Percentiles rank a stretch among this genome's conserved stretches.
Conservation (phyloP, 2,888 invertebrate genomes). For the Agriopis aurantiaria region DNA sequence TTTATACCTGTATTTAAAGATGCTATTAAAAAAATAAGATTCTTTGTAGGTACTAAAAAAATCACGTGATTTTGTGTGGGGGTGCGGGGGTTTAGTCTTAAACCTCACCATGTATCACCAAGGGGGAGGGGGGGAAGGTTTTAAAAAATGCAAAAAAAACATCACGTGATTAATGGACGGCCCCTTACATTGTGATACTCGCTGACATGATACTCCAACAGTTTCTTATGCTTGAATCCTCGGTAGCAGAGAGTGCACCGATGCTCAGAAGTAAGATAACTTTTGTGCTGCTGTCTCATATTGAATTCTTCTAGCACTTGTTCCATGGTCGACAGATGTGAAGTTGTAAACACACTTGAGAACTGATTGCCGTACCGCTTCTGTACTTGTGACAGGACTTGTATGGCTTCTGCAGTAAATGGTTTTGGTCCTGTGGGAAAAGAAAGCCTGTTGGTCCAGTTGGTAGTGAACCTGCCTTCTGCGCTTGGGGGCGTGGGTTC, state of each 20-base stretch:
- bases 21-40: too few species aligned
- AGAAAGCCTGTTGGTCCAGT: not conserved
- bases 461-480: too few species aligned
- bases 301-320: conserved; percentile 15
- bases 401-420: conserved; percentile 5
- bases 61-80: too few species aligned
- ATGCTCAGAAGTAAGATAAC: conserved; percentile 5
- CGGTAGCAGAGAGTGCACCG: conserved; percentile 23
- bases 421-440: conserved; percentile 1
- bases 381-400: conserved; percentile 12
- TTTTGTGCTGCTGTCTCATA: conserved; percentile 9
- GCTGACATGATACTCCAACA: conserved; percentile 25
- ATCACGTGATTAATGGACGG: too few species aligned
- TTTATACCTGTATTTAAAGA: too few species aligned
- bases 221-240: conserved; percentile 26
- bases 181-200: conserved; percentile 30
- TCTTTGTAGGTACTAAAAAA: too few species aligned
- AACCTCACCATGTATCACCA: too few species aligned
- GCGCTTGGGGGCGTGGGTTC: too few species aligned
- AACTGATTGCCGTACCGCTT: conserved; percentile 29
- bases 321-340: conserved; percentile 14
- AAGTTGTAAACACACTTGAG: conserved; percentile 19
- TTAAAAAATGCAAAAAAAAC: too few species aligned
- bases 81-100: too few species aligned
- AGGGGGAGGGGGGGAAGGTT: too few species aligned